Evolutionary conservation across 2,888 invertebrate species (phyloP).

Genomic region (Ectropis crepuscularia): DNA sequence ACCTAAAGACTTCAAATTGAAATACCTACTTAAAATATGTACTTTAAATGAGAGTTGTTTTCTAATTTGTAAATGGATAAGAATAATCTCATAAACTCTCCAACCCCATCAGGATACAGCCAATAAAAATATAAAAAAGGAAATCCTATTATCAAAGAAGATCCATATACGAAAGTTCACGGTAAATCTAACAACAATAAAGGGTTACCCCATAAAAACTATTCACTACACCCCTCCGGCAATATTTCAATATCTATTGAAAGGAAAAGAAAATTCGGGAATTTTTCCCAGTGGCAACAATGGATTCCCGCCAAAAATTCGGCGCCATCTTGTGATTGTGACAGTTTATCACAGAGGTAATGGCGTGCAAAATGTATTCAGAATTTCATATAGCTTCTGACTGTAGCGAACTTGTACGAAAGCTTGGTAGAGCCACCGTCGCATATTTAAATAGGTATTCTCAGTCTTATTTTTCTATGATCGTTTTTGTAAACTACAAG

Average conservation of each 20-base stretch:
- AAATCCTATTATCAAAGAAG: constrained; percentile 25
- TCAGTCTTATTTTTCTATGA: too few relatives aligned
- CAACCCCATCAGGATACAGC: constrained; percentile 3
- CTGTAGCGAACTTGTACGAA: background rate
- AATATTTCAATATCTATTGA: constrained; percentile 72
- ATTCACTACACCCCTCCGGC: constrained; percentile 60
- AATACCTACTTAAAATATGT: too few relatives aligned
- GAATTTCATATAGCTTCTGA: constrained; percentile 6
- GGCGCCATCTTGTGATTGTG: constrained; percentile 78
- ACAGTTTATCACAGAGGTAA: constrained; percentile 86
- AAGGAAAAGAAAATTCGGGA: constrained; percentile 66
- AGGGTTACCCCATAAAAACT: constrained; percentile 73
- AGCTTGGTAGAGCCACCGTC: background rate
- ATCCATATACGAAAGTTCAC: constrained; percentile 43
- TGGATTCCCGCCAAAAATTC: constrained; percentile 75
- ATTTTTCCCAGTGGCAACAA: constrained; percentile 64
- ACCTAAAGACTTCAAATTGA: too few relatives aligned
- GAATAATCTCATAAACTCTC: constrained; percentile 2
- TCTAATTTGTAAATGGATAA: background rate
- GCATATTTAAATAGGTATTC: background rate
- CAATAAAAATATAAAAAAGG: constrained; percentile 18
- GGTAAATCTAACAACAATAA: constrained; percentile 58
- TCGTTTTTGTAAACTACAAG: too few relatives aligned
- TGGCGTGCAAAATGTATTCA: constrained; percentile 86
- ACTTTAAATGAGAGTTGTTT: background rate